Base-by-base conservation (phyloP, 1,140 invertebrate species). In the Asobara japonica region DNA sequence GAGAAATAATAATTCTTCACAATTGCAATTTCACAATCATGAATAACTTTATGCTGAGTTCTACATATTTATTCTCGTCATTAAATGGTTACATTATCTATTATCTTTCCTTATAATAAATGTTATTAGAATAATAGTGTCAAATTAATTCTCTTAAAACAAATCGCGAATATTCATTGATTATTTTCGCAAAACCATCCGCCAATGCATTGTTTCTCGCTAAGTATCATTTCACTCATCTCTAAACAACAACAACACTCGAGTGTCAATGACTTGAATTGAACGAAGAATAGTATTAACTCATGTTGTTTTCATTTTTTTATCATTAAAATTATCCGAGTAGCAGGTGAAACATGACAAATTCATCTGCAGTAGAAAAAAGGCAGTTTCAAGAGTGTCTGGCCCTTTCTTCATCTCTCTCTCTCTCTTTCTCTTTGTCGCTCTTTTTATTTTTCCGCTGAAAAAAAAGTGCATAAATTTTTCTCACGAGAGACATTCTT, bases 61-160 rank as follows among this genome's bases (percentile, higher is more conserved):
- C 73, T 45, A 76, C 61, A 74, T 68, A 48, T 77, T 78, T 78
- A 77, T 78, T 78, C 71, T 76, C 72, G 45, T 75, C 72, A 78
- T 67, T 75, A 36, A 72, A 56, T 69, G 66, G 72, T 76, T 76
- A 78, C 75, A 76, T 75, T 48, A 65, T 48, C 61, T 64, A 71
- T 51, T 45, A 69, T 70, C 33, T 48, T 30, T n/a, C 18, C 31
- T 67, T 72, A 72, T 67, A 74, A 65, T 69, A 56, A 56, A 31
- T 38, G 29, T 65, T 25, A 36, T 69, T 18, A 48, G 69, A 65
- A 69, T 65, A 41, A 70, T 74, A 74, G 61, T 60, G 41, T 69
- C 41, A 69, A 67, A 56, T 31, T 68, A 38, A 29, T 70, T 29
- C 31, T 65, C 13, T 10, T 41, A 27, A 31, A 71, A 45, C 45